Evolutionary conservation across 2,888 invertebrate genomes (phyloP).

Genomic region (Polia nebulosa): DNA sequence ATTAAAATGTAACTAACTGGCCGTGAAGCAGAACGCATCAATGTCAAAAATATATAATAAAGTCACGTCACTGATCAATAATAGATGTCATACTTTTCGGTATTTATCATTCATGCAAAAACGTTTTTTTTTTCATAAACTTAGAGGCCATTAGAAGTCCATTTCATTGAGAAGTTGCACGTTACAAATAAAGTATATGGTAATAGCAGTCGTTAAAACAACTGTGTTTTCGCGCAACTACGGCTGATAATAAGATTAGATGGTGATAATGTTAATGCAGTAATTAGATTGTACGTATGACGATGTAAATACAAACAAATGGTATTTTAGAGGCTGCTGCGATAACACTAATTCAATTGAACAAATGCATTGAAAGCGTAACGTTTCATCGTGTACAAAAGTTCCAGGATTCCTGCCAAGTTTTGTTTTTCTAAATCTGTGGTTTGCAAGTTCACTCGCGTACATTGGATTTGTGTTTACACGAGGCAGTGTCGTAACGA

Average conservation of each 20-base stretch:
- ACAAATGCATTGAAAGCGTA: slow-evolving; percentile 29
- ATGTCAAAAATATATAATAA: slow-evolving; percentile 53
- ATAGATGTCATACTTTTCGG: slow-evolving; percentile 25
- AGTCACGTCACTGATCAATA: slow-evolving; percentile 44
- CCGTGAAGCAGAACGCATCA: slow-evolving; percentile 52
- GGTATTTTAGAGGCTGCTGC: slow-evolving; percentile 29
- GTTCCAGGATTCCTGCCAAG: slow-evolving; percentile 18
- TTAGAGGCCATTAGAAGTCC: slow-evolving; percentile 21
- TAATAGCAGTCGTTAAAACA: slow-evolving; percentile 52
- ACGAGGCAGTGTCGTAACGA: slow-evolving; percentile 56
- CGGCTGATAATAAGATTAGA: slow-evolving; percentile 65
- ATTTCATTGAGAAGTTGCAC: slow-evolving; percentile 27
- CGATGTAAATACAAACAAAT: slow-evolving; percentile 62
- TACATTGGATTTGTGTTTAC: slow-evolving; percentile 44
- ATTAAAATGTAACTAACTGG: slow-evolving; percentile 56
- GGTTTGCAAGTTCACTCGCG: slow-evolving; percentile 38
- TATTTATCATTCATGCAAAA: slow-evolving; percentile 33
- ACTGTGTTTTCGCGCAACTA: slow-evolving; percentile 56
- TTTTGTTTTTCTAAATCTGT: slow-evolving; percentile 37
- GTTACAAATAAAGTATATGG: slow-evolving; percentile 25
- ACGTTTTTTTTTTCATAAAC: slow-evolving; percentile 16
- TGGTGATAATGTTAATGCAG: slow-evolving; percentile 65
- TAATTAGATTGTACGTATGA: slow-evolving; percentile 65
- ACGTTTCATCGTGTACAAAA: slow-evolving; percentile 10
- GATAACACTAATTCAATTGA: slow-evolving; percentile 54